Base-by-base conservation (phyloP, 2,797 vertebrate genomes). In the Fistularia commersonii region DNA sequence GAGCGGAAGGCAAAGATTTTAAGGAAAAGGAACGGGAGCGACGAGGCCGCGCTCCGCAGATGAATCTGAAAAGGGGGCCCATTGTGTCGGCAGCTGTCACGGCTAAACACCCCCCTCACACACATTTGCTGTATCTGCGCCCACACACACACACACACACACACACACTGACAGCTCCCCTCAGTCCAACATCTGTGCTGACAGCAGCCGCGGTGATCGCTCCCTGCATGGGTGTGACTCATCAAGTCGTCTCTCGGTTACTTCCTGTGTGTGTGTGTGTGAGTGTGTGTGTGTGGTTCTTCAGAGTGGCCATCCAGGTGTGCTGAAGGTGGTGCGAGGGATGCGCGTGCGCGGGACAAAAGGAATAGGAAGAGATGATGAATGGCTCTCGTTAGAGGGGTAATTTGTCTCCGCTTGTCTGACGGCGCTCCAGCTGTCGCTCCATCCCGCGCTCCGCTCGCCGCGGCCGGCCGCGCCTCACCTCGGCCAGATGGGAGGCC, bases 321-420 rank as follows among this genome's bases (percentile, higher is more conserved):
- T 11, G 40, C 62, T 62, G 62, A 65, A 23, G 35, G 73, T 80
- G 72, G 82, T 74, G 77, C 67, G 53, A 46, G 61, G 57, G 46
- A 70, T 78, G 60, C 54, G 64, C 13, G 63, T 56, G 58, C 63
- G 60, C 56, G 50, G 65, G 50, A 64, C 64, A 58, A 54, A 64
- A 54, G 46, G 48, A 79, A 66, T 84, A 82, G 80, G 84, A 80
- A 85, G 80, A 76, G 82, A 90, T 92, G 90, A 92, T 92, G 83
- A 92, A 92, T 91, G 86, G 79, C 82, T 89, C 88, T 92, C 89
- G 91, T 92, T 91, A 91, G 88, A 81, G 79, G 79, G 83, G 89
- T 90, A 92, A 92, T 92, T 91, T 92, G 91, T 92, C 90, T 91
- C 89, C 90, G 83, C 90, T 90, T 89, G 71, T 90, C 83, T 91